phyloP scores from a whole-genome alignment of 2,113 vertebrate genomes.

The Cavia aperea region DNA sequence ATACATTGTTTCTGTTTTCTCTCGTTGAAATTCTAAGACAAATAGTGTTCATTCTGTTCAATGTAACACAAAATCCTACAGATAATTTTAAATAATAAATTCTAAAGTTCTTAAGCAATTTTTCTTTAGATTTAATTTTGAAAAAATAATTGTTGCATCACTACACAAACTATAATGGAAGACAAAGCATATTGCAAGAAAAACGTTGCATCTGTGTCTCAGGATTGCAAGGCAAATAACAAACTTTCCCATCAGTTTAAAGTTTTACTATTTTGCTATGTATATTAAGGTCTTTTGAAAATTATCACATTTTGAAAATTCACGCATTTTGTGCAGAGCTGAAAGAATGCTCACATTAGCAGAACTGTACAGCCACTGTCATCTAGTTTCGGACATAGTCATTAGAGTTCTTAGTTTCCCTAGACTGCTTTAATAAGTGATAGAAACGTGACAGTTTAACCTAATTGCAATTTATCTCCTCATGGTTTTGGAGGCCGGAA shows the following conservation, averaged over 20 bases:
- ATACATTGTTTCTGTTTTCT: neutral
- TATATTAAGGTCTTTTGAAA: neutral
- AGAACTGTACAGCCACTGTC: neutral
- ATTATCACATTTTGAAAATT: neutral
- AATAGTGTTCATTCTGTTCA: neutral
- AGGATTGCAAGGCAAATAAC: neutral
- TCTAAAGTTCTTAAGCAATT: neutral
- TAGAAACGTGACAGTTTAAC: neutral
- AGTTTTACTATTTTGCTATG: neutral
- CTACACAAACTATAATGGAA: neutral
- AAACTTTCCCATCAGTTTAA: neutral
- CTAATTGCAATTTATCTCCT: neutral
- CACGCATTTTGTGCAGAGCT: neutral
- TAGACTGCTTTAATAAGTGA: neutral
- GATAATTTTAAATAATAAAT: neutral
- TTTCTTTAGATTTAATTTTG: neutral
- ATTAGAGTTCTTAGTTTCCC: neutral
- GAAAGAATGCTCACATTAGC: neutral
- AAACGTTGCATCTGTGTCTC: neutral
- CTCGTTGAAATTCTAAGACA: neutral
- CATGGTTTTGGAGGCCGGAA: neutral
- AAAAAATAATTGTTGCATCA: neutral
- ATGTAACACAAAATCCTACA: neutral
- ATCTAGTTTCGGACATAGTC: neutral
- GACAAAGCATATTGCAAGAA: neutral